Percentiles rank a stretch among this genome's conserved stretches.
These are phyloP conservation scores for Rhizomys pruinosus DNA, from an alignment of 2,113 vertebrate species.

Conservation along the genomic window DNA sequence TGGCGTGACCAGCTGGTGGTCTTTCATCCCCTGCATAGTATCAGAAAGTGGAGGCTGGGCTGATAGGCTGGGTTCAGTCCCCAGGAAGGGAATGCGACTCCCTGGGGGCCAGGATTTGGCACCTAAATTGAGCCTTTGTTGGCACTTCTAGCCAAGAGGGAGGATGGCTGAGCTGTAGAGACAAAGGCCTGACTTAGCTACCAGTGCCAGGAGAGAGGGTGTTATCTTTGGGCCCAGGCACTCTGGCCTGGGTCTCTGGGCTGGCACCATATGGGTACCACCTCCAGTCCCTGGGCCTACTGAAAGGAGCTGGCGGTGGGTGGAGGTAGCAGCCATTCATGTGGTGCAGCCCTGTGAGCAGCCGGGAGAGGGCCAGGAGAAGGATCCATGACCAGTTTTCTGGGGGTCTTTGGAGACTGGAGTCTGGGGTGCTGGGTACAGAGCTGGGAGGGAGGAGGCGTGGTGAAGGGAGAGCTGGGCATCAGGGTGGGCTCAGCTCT, in stretches of 20 bases:
- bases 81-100: not conserved
- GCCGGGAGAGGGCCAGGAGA: constrained; percentile 56
- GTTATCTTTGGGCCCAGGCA: constrained; percentile 67
- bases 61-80: not conserved
- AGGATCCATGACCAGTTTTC: constrained; percentile 27
- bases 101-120: not conserved
- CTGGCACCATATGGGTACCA: not conserved
- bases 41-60: not conserved
- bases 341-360: not conserved
- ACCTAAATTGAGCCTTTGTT: not conserved
- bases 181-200: constrained; percentile 5
- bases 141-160: not conserved
- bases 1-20: not conserved
- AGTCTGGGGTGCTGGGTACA: not conserved
- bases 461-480: not conserved
- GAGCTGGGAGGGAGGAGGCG: not conserved
- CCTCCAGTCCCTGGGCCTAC: not conserved
- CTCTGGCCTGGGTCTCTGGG: constrained; percentile 58
- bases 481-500: not conserved
- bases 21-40: not conserved
- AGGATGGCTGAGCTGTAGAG: not conserved
- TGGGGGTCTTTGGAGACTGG: constrained; percentile 16
- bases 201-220: constrained; percentile 41
- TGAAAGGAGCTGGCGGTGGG: constrained; percentile 43
- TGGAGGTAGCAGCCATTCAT: constrained; percentile 59